phyloP scores from a whole-genome alignment of 2,888 invertebrate species.

The Lamellibrachia columna region DNA sequence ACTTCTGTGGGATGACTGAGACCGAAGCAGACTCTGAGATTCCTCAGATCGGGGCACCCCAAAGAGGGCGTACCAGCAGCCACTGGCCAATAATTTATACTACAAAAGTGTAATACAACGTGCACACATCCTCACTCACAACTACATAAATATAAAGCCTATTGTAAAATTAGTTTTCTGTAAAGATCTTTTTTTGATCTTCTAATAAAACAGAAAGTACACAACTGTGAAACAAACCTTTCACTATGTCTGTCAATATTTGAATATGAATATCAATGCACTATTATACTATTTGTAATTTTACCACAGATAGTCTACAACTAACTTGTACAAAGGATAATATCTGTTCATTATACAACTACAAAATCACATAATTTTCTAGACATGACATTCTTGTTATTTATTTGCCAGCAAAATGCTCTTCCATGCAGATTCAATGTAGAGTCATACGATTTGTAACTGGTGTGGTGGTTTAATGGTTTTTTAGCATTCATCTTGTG shows the following conservation, averaged over 20 bases:
- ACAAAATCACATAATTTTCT: too few relatives aligned
- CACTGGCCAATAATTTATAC: constrained; percentile 87
- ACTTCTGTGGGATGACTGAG: background rate
- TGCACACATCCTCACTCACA: background rate
- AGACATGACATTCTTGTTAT: too few relatives aligned
- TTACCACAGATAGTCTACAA: too few relatives aligned
- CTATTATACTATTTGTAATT: too few relatives aligned
- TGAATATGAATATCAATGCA: too few relatives aligned
- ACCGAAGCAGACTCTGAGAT: background rate
- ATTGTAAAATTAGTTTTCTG: background rate
- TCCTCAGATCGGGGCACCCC: constrained; percentile 63
- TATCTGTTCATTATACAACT: too few relatives aligned
- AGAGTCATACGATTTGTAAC: too few relatives aligned
- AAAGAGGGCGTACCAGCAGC: constrained; percentile 81
- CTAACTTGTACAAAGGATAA: too few relatives aligned
- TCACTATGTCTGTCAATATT: background rate
- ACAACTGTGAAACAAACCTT: background rate
- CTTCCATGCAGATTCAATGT: too few relatives aligned
- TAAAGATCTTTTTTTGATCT: background rate
- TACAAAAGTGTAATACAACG: constrained; percentile 64
- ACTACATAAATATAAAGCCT: background rate
- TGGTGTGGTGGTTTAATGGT: too few relatives aligned
- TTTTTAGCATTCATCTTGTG: too few relatives aligned
- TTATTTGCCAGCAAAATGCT: too few relatives aligned
- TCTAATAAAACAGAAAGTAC: background rate